A percentile compares a stretch with the other conserved stretches of the same genome.
phyloP scores from a whole-genome alignment of 2,888 invertebrate genomes.

The Harpagoxenus sublaevis region DNA sequence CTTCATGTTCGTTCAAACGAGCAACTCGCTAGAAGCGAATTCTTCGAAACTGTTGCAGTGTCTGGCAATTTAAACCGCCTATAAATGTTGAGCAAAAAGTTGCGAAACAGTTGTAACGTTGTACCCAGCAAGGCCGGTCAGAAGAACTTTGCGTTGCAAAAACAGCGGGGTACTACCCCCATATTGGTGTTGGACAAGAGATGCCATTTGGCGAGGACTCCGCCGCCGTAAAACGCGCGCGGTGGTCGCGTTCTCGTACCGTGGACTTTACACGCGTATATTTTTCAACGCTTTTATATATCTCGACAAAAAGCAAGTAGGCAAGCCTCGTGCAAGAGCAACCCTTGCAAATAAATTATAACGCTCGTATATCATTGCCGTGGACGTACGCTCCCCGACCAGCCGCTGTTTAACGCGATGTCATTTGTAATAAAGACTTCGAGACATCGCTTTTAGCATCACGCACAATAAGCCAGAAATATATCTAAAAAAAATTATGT shows the following conservation, averaged over 20 bases:
- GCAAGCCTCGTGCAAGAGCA: not conserved
- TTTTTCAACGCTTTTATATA: slow-evolving; percentile 43
- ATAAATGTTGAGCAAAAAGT: slow-evolving; percentile 28
- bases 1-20: not conserved
- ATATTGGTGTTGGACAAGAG: slow-evolving; percentile 10
- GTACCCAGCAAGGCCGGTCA: not conserved
- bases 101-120: slow-evolving; percentile 29
- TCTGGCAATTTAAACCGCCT: slow-evolving; percentile 10
- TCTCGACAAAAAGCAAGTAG: slow-evolving; percentile 20
- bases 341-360: slow-evolving; percentile 38
- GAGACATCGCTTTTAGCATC: not conserved
- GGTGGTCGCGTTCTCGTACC: slow-evolving; percentile 17
- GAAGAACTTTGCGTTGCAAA: not conserved
- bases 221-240: slow-evolving; percentile 34
- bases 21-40: not conserved
- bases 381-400: not conserved
- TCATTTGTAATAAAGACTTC: slow-evolving; percentile 13
- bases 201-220: slow-evolving; percentile 15
- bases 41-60: not conserved
- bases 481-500: not conserved
- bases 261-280: slow-evolving; percentile 30
- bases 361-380: slow-evolving; percentile 15
- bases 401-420: slow-evolving; percentile 1
- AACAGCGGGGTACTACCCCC: slow-evolving; percentile 10
- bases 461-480: not conserved